phyloP scores from a whole-genome alignment of 2,797 vertebrate species.

The Thalassophryne amazonica region DNA sequence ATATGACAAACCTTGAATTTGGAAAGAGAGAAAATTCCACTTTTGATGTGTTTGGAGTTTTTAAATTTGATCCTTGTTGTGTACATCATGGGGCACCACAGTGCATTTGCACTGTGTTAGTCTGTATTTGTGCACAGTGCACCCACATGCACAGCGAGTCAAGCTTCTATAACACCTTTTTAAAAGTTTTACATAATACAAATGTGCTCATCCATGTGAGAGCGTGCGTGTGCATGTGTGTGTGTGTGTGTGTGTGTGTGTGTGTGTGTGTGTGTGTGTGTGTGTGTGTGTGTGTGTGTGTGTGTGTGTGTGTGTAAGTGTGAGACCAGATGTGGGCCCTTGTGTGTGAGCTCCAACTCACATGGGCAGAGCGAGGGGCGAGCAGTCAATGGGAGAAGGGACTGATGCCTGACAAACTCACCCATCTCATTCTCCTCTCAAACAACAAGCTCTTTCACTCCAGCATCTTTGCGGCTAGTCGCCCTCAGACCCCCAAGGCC shows the following conservation, averaged over 20 bases:
- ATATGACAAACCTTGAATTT: too few relatives aligned
- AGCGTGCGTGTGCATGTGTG: not conserved
- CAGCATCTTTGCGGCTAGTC: conserved; percentile 66
- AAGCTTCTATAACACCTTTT: too few relatives aligned
- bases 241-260: not conserved
- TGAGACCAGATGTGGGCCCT: conserved; percentile 65
- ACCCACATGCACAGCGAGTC: too few relatives aligned
- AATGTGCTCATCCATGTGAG: too few relatives aligned
- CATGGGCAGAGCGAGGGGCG: conserved; percentile 68
- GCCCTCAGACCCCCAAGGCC: conserved; percentile 67
- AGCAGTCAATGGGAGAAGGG: conserved; percentile 66
- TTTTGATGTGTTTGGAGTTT: too few relatives aligned
- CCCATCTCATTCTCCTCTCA: conserved; percentile 72
- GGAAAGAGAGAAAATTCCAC: too few relatives aligned
- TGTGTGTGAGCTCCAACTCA: conserved; percentile 74
- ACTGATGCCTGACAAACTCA: conserved; percentile 70
- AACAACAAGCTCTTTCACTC: conserved; percentile 80
- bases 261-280: conserved; percentile 9
- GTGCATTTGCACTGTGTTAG: too few relatives aligned
- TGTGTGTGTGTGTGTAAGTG: conserved; percentile 1
- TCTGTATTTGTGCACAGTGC: too few relatives aligned
- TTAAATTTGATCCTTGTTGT: too few relatives aligned
- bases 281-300: not conserved
- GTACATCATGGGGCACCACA: too few relatives aligned
- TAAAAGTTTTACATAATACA: too few relatives aligned